A percentile compares a stretch with the other conserved stretches of the same genome.
These are phyloP conservation scores for Penaeus vannamei DNA, from an alignment of 1,140 invertebrate species.

Conservation along the genomic window DNA sequence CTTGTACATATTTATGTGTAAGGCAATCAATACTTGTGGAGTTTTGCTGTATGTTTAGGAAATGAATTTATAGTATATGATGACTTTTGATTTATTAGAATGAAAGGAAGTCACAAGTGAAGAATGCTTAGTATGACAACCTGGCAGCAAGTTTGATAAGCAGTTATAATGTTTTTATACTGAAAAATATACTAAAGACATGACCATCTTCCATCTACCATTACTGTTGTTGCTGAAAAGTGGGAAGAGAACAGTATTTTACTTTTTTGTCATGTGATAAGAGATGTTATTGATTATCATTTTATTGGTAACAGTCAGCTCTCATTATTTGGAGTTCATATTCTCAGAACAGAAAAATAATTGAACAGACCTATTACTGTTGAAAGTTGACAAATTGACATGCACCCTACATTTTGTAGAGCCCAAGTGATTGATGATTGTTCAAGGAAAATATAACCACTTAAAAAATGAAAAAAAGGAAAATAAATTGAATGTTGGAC, in stretches of 20 bases:
- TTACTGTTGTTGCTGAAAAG: slow-evolving; percentile 47
- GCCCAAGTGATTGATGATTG: no score
- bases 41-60: slow-evolving; percentile 34
- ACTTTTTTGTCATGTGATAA: not conserved
- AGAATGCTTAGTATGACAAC: slow-evolving; percentile 28
- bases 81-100: slow-evolving; percentile 44
- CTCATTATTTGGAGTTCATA: no score
- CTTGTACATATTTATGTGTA: slow-evolving; percentile 59
- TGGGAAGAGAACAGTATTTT: slow-evolving; percentile 43
- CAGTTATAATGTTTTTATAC: slow-evolving; percentile 33
- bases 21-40: slow-evolving; percentile 53
- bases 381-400: no score
- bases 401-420: no score
- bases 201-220: slow-evolving; percentile 41
- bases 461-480: not conserved
- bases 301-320: no score
- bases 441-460: no score
- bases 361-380: no score
- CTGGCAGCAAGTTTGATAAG: slow-evolving; percentile 26
- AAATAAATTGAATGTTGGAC: slow-evolving; percentile 8
- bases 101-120: slow-evolving; percentile 37
- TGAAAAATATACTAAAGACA: slow-evolving; percentile 17
- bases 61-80: slow-evolving; percentile 50
- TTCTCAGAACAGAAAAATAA: no score
- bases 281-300: no score